phyloP scores from a whole-genome alignment of 2,888 invertebrate genomes.

The Polydrusus tereticollis region DNA sequence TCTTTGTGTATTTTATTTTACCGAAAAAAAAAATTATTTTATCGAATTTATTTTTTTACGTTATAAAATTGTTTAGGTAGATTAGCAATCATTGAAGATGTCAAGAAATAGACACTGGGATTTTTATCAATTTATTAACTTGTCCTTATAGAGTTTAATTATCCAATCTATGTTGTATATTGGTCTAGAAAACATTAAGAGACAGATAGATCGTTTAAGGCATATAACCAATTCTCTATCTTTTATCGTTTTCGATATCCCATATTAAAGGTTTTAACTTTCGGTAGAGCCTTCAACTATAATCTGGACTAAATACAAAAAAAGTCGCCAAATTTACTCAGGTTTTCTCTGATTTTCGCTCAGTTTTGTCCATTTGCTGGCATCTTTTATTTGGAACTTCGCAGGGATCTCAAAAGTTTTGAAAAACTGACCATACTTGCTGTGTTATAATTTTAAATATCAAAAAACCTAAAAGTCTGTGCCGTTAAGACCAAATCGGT shows the following conservation, averaged over 20 bases:
- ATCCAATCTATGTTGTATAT: too few species aligned
- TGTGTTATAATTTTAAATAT: constrained; percentile 41
- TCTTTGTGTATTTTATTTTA: constrained; percentile 4
- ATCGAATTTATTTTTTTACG: constrained; percentile 13
- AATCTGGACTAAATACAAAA: neutral
- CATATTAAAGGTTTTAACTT: too few species aligned
- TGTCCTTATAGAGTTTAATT: too few species aligned
- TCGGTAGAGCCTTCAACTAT: too few species aligned
- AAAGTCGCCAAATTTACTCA: neutral
- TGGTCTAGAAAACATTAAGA: too few species aligned
- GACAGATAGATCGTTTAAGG: too few species aligned
- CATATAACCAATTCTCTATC: too few species aligned
- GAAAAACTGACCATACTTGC: constrained; percentile 40
- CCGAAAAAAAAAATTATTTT: neutral
- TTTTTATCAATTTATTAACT: too few species aligned
- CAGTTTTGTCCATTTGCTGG: neutral
- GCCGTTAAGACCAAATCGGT: constrained; percentile 39
- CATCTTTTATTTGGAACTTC: constrained; percentile 3
- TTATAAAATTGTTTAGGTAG: neutral
- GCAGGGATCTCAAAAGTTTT: constrained; percentile 37
- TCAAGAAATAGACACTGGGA: neutral
- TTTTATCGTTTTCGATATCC: too few species aligned
- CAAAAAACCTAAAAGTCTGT: constrained; percentile 35
- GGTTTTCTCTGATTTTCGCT: neutral
- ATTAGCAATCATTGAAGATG: neutral